Evolutionary conservation across 53 echinoderm and acorn worm genomes (phyloP).

Genomic region (Echinarachnius parma): DNA sequence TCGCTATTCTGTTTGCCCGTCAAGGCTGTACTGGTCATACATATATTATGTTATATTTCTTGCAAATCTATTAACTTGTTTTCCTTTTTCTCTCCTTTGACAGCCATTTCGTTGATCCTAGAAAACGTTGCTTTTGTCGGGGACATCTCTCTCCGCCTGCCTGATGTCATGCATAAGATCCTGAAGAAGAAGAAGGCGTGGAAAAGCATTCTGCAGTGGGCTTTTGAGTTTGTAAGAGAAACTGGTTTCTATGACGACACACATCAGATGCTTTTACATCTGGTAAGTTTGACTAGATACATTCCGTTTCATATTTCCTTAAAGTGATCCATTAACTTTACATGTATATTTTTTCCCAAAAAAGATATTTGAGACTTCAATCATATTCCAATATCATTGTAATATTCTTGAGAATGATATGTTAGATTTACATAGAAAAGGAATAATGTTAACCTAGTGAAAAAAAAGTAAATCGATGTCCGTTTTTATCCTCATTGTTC

Average conservation of each 20-base stretch:
- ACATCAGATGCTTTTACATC: conserved; percentile 64
- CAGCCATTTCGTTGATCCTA: conserved; percentile 77
- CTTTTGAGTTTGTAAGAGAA: conserved; percentile 54
- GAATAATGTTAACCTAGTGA: too few species aligned
- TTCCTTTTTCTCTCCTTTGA: not conserved
- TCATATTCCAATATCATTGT: too few species aligned
- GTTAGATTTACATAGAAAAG: too few species aligned
- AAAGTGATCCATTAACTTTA: not conserved
- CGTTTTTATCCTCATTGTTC: too few species aligned
- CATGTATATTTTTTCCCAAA: not conserved
- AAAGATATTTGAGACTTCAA: too few species aligned
- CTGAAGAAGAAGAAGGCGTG: conserved; percentile 71
- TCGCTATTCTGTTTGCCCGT: too few species aligned
- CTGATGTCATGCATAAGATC: conserved; percentile 76
- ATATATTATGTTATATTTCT: too few species aligned
- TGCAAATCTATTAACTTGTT: too few species aligned
- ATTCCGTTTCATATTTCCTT: not conserved
- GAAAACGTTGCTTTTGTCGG: conserved; percentile 89
- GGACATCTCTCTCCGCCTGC: conserved; percentile 75
- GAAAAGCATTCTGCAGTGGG: conserved; percentile 62
- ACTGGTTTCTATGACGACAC: conserved; percentile 71
- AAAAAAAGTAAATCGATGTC: too few species aligned
- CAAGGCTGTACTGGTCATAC: too few species aligned
- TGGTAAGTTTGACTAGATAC: conserved; percentile 49
- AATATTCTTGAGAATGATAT: too few species aligned